Conservation (phyloP, 2,797 vertebrate species). For the Amblyraja radiata region DNA sequence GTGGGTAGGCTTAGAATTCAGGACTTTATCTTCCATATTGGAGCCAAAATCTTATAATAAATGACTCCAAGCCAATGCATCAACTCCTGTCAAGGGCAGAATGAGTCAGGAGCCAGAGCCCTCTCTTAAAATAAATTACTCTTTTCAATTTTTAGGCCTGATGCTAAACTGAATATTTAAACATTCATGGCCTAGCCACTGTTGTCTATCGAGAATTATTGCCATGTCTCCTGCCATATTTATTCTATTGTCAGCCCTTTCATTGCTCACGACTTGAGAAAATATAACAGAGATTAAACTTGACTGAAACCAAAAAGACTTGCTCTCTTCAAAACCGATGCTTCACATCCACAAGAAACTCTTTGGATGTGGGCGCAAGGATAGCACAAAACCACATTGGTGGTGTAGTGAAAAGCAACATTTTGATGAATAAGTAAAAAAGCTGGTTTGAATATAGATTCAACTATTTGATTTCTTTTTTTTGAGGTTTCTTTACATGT, state of each 20-base stretch:
- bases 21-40: neutral
- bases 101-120: neutral
- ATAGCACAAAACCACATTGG: constrained; percentile 29
- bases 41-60: constrained; percentile 2
- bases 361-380: constrained; percentile 1
- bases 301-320: neutral
- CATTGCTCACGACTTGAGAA: neutral
- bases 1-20: neutral
- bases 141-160: neutral
- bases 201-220: neutral
- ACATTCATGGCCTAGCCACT: neutral
- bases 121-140: constrained; percentile 6
- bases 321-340: neutral
- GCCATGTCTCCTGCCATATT: neutral
- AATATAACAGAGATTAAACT: neutral
- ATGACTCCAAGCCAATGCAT: neutral
- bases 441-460: constrained; percentile 40
- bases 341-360: constrained; percentile 35
- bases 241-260: neutral
- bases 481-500: constrained; percentile 40
- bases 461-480: constrained; percentile 38
- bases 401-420: constrained; percentile 35
- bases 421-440: constrained; percentile 39
- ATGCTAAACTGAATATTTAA: neutral
- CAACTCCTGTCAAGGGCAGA: neutral